Percentiles rank a stretch among this genome's conserved stretches.
Evolutionary conservation across 2,888 invertebrate genomes (phyloP).

Genomic region (Glaucopsyche alexis): DNA sequence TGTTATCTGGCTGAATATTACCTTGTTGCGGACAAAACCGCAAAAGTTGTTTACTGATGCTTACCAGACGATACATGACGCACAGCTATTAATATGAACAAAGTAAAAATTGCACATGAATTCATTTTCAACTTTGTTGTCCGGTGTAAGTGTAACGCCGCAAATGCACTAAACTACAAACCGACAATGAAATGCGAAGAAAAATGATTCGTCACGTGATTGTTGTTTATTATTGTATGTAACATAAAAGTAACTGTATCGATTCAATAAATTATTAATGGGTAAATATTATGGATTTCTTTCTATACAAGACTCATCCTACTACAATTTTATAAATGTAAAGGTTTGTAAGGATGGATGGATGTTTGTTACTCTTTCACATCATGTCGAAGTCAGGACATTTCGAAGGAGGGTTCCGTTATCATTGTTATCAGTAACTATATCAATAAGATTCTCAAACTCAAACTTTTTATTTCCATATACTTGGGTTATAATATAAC

Average conservation of each 20-base stretch:
- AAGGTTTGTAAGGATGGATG: too few relatives aligned
- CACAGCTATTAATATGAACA: constrained; percentile 2
- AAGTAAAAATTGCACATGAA: background rate
- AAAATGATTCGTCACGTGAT: constrained; percentile 40
- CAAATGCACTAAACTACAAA: constrained; percentile 11
- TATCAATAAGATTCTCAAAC: too few relatives aligned
- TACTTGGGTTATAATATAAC: too few relatives aligned
- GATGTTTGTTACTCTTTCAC: too few relatives aligned
- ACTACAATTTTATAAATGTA: too few relatives aligned
- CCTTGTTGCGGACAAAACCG: background rate
- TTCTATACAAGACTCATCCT: too few relatives aligned
- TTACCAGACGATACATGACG: constrained; percentile 11
- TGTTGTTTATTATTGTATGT: constrained; percentile 6
- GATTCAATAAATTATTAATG: background rate
- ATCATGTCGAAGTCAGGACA: too few relatives aligned
- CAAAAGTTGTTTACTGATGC: constrained; percentile 4
- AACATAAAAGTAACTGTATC: background rate
- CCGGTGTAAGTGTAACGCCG: background rate
- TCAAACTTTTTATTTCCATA: too few relatives aligned
- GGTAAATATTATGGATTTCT: background rate
- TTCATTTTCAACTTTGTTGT: constrained; percentile 2
- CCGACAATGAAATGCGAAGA: constrained; percentile 36
- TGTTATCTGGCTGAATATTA: background rate
- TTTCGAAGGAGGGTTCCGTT: too few relatives aligned
- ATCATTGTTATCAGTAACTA: too few relatives aligned